These are phyloP conservation scores for Paralichthys olivaceus DNA, from an alignment of 2,113 vertebrate genomes.

Conservation along the genomic window DNA sequence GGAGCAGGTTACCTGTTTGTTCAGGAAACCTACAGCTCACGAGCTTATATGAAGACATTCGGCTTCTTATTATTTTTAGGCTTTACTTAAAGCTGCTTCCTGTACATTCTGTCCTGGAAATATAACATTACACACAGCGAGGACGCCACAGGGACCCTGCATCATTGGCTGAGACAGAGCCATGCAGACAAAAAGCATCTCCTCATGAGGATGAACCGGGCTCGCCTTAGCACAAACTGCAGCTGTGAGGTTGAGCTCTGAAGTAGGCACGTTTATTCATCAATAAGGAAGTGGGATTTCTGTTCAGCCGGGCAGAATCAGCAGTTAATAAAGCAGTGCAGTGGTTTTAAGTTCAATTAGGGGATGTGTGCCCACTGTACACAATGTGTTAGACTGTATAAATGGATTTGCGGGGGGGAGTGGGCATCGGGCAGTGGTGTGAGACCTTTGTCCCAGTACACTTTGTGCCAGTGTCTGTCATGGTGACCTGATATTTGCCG, in stretches of 20 bases:
- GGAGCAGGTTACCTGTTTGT: neutral
- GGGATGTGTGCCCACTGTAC: constrained; percentile 1
- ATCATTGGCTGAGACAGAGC: constrained; percentile 44
- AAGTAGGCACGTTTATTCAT: constrained; percentile 19
- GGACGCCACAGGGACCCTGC: neutral
- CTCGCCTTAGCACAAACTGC: neutral
- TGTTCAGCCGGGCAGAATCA: constrained; percentile 13
- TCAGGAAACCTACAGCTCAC: neutral
- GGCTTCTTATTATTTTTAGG: neutral
- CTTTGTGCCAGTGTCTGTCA: constrained; percentile 53
- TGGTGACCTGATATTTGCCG: constrained; percentile 50
- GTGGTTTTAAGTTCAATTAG: neutral
- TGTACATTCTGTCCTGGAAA: constrained; percentile 52
- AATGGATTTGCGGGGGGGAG: neutral
- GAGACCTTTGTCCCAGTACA: constrained; percentile 74
- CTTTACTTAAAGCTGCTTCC: neutral
- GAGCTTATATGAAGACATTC: neutral
- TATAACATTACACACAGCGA: constrained; percentile 13
- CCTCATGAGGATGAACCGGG: neutral
- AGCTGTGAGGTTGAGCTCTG: constrained; percentile 18
- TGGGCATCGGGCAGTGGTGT: constrained; percentile 17
- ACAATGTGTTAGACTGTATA: neutral
- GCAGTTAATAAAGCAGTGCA: constrained; percentile 2
- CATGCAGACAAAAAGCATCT: neutral
- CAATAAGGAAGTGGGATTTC: constrained; percentile 16